Conservation (phyloP, 2,888 invertebrate species). For the Chamaedrilus cognettii region DNA sequence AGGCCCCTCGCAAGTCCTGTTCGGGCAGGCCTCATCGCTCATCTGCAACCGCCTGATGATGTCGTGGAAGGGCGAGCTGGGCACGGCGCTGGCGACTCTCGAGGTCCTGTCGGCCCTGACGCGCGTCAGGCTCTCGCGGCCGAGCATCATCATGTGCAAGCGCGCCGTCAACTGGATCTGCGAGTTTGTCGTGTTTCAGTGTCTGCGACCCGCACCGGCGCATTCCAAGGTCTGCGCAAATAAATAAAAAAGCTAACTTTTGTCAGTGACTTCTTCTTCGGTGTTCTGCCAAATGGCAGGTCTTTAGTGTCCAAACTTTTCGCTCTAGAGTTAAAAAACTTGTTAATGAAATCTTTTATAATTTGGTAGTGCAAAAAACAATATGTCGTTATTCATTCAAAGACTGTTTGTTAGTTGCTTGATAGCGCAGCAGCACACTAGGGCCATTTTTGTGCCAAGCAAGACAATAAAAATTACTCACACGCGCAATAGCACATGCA, state of each 20-base stretch:
- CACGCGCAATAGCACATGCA: too few relatives aligned
- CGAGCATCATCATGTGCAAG: constrained; percentile 56
- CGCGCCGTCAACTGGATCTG: constrained; percentile 89
- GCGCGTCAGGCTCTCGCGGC: constrained; percentile 43
- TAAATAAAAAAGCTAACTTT: too few relatives aligned
- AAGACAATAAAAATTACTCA: too few relatives aligned
- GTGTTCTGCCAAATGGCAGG: too few relatives aligned
- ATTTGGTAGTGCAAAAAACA: background rate
- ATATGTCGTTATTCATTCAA: background rate
- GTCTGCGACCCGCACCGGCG: constrained; percentile 89
- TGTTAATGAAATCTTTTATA: background rate
- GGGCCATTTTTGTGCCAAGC: too few relatives aligned
- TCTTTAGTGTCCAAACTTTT: too few relatives aligned
- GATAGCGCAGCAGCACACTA: too few relatives aligned
- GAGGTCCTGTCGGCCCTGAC: constrained; percentile 87
- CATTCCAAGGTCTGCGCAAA: constrained; percentile 71
- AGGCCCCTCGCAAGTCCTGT: constrained; percentile 74
- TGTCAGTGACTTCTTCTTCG: too few relatives aligned
- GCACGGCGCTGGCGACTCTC: constrained; percentile 89
- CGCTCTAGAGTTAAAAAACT: too few relatives aligned
- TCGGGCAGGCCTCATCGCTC: constrained; percentile 88
- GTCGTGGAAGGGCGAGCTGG: constrained; percentile 94
- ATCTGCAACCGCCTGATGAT: constrained; percentile 94
- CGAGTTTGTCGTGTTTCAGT: constrained; percentile 95
- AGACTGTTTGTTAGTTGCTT: too few relatives aligned